Evolutionary conservation across 1,140 invertebrate species (phyloP).

Genomic region (Tetramorium simillimum): DNA sequence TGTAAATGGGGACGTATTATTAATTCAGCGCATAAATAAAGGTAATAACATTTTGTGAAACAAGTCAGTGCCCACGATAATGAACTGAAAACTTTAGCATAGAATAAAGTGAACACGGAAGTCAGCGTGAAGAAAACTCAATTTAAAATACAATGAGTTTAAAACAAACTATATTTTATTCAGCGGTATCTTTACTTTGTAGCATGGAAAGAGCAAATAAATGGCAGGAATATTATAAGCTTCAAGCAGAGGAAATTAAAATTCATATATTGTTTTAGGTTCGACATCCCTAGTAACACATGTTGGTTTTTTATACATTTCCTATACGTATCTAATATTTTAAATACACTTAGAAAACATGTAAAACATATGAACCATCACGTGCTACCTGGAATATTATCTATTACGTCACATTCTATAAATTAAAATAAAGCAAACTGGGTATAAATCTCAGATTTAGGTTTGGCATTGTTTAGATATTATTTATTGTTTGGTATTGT

Average conservation of each 20-base stretch:
- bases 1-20: background rate
- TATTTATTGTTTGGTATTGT: background rate
- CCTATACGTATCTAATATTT: too few species aligned
- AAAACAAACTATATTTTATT: background rate
- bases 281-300: too few species aligned
- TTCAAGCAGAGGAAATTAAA: background rate
- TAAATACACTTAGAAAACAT: too few species aligned
- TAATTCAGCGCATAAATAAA: slow-evolving; percentile 1
- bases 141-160: background rate
- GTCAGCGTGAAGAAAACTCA: background rate
- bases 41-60: background rate
- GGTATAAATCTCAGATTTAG: background rate
- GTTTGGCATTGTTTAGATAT: background rate
- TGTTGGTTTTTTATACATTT: too few species aligned
- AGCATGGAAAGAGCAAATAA: background rate
- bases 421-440: background rate
- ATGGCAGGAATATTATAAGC: background rate
- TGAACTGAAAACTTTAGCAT: background rate
- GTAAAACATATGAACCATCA: too few species aligned
- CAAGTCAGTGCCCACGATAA: background rate
- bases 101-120: background rate
- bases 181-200: background rate
- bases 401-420: background rate
- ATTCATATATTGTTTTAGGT: background rate
- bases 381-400: background rate